Evolutionary conservation across 2,113 vertebrate genomes (phyloP).

Genomic region (Fukomys damarensis): DNA sequence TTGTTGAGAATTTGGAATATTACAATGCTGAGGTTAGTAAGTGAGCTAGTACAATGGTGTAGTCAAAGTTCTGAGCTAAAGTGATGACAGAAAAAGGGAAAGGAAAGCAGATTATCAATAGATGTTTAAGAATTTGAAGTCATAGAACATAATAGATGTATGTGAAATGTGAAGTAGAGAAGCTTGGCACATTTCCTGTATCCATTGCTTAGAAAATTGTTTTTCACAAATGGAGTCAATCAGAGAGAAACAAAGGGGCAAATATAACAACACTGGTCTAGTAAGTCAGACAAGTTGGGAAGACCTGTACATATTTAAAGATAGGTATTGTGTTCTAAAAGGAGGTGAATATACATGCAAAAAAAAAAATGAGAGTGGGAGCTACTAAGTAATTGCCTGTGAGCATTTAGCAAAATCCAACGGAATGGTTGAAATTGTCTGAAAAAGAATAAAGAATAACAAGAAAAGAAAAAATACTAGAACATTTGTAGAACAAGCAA

Average conservation of each 20-base stretch:
- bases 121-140: not conserved
- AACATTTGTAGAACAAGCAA: not conserved
- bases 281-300: not conserved
- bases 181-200: not conserved
- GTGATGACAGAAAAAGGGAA: not conserved
- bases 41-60: not conserved
- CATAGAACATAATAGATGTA: not conserved
- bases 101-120: not conserved
- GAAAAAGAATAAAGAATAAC: not conserved
- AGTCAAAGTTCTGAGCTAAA: not conserved
- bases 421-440: not conserved
- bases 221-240: not conserved
- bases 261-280: not conserved
- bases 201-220: not conserved
- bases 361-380: not conserved
- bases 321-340: not conserved
- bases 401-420: not conserved
- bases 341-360: not conserved
- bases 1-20: no score
- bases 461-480: slow-evolving; percentile 1
- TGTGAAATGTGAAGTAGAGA: not conserved
- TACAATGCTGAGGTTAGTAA: not conserved
- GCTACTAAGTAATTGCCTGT: not conserved
- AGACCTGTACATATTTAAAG: not conserved
- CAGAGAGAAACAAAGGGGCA: not conserved